A percentile compares a stretch with the other conserved stretches of the same genome.
These are phyloP conservation scores for Arctia plantaginis DNA, from an alignment of 2,888 invertebrate genomes.

Conservation along the genomic window DNA sequence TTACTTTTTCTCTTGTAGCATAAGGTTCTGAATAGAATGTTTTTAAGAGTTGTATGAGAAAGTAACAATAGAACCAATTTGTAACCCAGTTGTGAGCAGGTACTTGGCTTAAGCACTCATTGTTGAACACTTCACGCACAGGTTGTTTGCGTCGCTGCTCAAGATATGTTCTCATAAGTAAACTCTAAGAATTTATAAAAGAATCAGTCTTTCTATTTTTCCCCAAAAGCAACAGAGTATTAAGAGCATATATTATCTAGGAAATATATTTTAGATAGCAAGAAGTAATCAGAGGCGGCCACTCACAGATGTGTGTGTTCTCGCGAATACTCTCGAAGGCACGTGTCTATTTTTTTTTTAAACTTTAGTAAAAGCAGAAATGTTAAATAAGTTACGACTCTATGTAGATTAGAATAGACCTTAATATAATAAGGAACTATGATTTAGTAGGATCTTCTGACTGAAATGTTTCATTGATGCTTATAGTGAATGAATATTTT, in stretches of 20 bases:
- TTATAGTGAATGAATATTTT: background rate
- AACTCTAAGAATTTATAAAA: background rate
- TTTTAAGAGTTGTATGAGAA: constrained; percentile 8
- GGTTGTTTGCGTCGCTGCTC: constrained; percentile 5
- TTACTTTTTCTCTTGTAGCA: rapidly evolving
- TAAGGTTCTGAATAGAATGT: background rate
- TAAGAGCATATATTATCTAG: background rate
- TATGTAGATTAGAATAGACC: background rate
- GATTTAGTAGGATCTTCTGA: background rate
- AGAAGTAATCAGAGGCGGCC: no score
- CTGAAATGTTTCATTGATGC: background rate
- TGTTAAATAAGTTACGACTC: background rate
- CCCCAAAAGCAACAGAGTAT: no score
- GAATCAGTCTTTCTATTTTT: background rate
- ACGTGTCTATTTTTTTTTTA: background rate
- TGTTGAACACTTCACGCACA: constrained; percentile 17
- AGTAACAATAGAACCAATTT: constrained; percentile 46
- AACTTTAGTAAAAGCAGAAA: background rate
- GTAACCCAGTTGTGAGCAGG: constrained; percentile 48
- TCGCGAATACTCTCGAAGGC: no score
- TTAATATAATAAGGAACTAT: background rate
- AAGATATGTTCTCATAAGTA: background rate
- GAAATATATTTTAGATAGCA: no score
- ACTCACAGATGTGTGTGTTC: background rate
- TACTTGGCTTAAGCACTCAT: constrained; percentile 47